phyloP scores from a whole-genome alignment of 1,140 invertebrate species.

The Sitophilus oryzae region DNA sequence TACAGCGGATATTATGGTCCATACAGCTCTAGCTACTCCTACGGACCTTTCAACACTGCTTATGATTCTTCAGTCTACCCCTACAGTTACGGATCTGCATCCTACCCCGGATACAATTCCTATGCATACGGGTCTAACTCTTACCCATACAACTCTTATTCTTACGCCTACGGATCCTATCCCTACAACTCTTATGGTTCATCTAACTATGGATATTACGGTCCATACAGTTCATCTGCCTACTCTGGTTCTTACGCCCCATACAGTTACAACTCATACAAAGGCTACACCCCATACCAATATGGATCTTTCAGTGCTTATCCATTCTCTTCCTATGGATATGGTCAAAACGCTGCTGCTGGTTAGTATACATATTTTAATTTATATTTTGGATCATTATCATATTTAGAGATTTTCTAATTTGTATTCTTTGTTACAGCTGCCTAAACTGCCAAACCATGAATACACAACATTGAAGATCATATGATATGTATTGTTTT shows the following conservation, averaged over 20 bases:
- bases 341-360: neutral
- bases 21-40: neutral
- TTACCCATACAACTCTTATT: neutral
- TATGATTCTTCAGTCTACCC: neutral
- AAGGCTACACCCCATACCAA: conserved; percentile 5
- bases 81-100: neutral
- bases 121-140: too few species aligned
- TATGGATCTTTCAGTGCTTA: conserved; percentile 7
- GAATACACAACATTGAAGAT: neutral
- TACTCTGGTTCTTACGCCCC: too few species aligned
- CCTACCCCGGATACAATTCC: too few species aligned
- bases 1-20: neutral
- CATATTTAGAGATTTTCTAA: neutral
- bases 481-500: too few species aligned
- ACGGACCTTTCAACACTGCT: neutral
- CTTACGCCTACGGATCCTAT: too few species aligned
- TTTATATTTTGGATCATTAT: neutral
- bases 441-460: conserved; percentile 1
- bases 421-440: conserved; percentile 5
- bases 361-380: neutral
- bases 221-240: neutral
- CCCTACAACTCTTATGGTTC: neutral
- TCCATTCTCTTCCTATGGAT: neutral
- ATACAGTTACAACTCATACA: neutral
- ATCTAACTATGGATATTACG: neutral